Percentiles rank a stretch among this genome's conserved stretches.
These are phyloP conservation scores for Elephas maximus DNA, from an alignment of 2,113 vertebrate species.

Conservation along the genomic window DNA sequence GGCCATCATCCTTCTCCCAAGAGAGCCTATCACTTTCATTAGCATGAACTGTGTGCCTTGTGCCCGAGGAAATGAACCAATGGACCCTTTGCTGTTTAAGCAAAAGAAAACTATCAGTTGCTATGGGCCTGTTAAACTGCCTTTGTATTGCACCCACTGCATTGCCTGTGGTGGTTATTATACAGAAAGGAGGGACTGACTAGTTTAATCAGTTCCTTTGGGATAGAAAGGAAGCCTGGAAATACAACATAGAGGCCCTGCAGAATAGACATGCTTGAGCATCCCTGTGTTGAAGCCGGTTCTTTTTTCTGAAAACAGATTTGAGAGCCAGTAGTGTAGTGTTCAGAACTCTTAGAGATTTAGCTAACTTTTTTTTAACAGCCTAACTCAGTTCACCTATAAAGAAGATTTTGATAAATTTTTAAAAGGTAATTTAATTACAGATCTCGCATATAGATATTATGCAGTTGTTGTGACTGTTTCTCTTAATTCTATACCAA, in stretches of 20 bases:
- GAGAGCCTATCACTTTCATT: not conserved
- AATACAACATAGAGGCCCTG: slow-evolving; percentile 8
- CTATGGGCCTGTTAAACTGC: not conserved
- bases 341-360: slow-evolving; percentile 13
- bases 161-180: slow-evolving; percentile 17
- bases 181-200: slow-evolving; percentile 10
- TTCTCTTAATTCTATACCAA: slow-evolving; percentile 1
- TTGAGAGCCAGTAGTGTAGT: not conserved
- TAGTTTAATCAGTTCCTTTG: not conserved
- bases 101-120: slow-evolving; percentile 54
- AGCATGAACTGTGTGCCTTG: not conserved
- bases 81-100: slow-evolving; percentile 22
- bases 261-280: not conserved
- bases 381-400: not conserved
- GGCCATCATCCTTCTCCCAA: not conserved
- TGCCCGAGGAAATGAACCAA: slow-evolving; percentile 3
- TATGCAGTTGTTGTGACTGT: not conserved
- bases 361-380: slow-evolving; percentile 1
- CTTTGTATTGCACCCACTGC: not conserved
- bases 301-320: not conserved
- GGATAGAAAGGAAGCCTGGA: not conserved
- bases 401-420: slow-evolving; percentile 34
- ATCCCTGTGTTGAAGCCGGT: not conserved
- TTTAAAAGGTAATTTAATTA: slow-evolving; percentile 43
- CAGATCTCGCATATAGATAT: not conserved